A percentile compares a stretch with the other conserved stretches of the same genome.
phyloP scores from a whole-genome alignment of 1,140 invertebrate species.

The Leptinotarsa lineolata region DNA sequence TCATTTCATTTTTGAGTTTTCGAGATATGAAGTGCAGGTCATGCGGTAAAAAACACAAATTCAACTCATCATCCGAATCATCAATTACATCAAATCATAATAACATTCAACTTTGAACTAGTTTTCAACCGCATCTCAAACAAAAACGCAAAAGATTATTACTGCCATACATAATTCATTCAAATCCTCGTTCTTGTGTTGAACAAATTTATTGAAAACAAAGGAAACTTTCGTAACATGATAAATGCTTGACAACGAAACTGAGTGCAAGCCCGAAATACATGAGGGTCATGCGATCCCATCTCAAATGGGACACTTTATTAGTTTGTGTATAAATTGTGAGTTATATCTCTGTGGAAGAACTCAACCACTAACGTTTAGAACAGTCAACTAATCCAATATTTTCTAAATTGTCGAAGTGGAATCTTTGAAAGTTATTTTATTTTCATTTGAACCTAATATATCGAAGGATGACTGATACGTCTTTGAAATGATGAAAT shows the following conservation, averaged over 20 bases:
- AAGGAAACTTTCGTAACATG: constrained; percentile 27
- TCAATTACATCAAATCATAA: no score
- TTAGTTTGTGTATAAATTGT: constrained; percentile 27
- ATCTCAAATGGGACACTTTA: constrained; percentile 28
- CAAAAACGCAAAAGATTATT: constrained; percentile 9
- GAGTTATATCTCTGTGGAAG: constrained; percentile 19
- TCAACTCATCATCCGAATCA: no score
- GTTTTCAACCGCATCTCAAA: no score
- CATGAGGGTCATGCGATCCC: constrained; percentile 30
- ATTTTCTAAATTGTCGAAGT: not conserved
- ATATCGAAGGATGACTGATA: no score
- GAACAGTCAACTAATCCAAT: not conserved
- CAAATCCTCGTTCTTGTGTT: constrained; percentile 4
- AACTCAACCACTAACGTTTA: not conserved
- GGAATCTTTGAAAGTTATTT: no score
- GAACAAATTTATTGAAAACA: constrained; percentile 24
- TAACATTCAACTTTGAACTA: no score
- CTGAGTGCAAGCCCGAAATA: constrained; percentile 24
- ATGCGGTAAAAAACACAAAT: no score
- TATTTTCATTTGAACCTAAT: no score
- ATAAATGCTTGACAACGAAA: constrained; percentile 21
- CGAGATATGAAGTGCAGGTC: no score
- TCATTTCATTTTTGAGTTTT: no score
- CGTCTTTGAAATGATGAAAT: no score
- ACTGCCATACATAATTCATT: constrained; percentile 21